A percentile compares a stretch with the other conserved stretches of the same genome.
These are phyloP conservation scores for Valencia hispanica DNA, from an alignment of 2,797 vertebrate species.

Conservation along the genomic window DNA sequence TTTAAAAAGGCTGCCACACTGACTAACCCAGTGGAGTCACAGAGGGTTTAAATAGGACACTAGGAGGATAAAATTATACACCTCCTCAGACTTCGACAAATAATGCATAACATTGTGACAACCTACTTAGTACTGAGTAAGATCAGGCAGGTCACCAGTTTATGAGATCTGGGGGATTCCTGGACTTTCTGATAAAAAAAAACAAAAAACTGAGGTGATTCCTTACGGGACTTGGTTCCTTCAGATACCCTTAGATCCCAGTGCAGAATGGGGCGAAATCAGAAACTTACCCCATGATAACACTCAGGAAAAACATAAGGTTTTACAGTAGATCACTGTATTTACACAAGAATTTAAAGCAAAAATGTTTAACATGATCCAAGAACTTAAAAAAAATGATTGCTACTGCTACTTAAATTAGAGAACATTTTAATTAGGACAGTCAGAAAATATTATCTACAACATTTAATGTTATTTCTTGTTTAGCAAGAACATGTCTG, in stretches of 20 bases:
- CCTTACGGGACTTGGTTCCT: neutral
- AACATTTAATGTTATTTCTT: no score
- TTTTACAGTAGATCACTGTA: neutral
- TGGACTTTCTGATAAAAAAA: neutral
- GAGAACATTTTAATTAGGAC: neutral
- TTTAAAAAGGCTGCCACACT: slow-evolving; percentile 28
- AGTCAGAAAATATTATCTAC: neutral
- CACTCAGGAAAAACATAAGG: neutral
- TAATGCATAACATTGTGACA: neutral
- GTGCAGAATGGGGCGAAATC: neutral
- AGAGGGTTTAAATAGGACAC: slow-evolving; percentile 39
- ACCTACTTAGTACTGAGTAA: neutral
- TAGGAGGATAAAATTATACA: slow-evolving; percentile 27
- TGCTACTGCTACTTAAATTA: neutral
- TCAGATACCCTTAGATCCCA: neutral
- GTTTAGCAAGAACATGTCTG: no score
- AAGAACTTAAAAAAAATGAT: neutral
- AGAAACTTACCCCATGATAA: neutral
- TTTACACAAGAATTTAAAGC: neutral
- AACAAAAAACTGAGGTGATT: neutral
- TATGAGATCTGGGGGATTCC: neutral
- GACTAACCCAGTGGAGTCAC: slow-evolving; percentile 29
- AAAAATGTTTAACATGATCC: neutral
- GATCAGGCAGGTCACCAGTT: neutral
- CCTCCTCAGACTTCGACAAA: slow-evolving; percentile 35